Evolutionary conservation across 2,888 invertebrate species (phyloP).

Genomic region (Drosophila buzzatii): DNA sequence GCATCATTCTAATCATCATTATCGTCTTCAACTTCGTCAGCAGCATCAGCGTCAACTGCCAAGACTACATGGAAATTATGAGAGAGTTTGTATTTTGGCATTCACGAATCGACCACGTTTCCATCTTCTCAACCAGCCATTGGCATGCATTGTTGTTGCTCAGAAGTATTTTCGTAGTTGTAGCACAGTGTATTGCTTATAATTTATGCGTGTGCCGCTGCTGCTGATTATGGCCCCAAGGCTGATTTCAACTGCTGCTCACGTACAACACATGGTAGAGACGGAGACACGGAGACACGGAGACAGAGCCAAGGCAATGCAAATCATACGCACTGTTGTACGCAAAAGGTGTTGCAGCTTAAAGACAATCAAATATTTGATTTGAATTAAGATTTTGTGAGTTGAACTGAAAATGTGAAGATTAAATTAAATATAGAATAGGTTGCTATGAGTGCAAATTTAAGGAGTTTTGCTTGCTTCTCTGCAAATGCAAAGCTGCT

Average conservation of each 20-base stretch:
- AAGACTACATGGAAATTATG: constrained; percentile 69
- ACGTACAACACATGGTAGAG: constrained; percentile 50
- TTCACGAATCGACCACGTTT: constrained; percentile 55
- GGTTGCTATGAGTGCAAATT: too few species aligned
- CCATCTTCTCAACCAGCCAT: constrained; percentile 32
- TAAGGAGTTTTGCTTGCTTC: too few species aligned
- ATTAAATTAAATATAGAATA: neutral
- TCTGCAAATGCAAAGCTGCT: constrained; percentile 4
- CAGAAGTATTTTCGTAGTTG: constrained; percentile 8
- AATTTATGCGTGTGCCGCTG: constrained; percentile 57
- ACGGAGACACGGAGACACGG: neutral
- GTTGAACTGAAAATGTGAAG: neutral
- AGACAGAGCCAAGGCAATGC: constrained; percentile 24
- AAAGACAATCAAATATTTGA: constrained; percentile 26
- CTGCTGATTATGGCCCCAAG: constrained; percentile 62
- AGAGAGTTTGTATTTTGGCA: constrained; percentile 70
- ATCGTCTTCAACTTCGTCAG: too few species aligned
- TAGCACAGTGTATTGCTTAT: constrained; percentile 40
- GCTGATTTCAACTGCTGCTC: constrained; percentile 54
- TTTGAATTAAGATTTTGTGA: constrained; percentile 2
- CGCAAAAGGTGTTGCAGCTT: constrained; percentile 27
- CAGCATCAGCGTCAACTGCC: constrained; percentile 61
- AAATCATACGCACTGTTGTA: too few species aligned
- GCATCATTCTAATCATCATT: too few species aligned
- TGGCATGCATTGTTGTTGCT: constrained; percentile 8